These are phyloP conservation scores for Lacerta bilineata DNA, from an alignment of 2,797 vertebrate species.

Conservation along the genomic window DNA sequence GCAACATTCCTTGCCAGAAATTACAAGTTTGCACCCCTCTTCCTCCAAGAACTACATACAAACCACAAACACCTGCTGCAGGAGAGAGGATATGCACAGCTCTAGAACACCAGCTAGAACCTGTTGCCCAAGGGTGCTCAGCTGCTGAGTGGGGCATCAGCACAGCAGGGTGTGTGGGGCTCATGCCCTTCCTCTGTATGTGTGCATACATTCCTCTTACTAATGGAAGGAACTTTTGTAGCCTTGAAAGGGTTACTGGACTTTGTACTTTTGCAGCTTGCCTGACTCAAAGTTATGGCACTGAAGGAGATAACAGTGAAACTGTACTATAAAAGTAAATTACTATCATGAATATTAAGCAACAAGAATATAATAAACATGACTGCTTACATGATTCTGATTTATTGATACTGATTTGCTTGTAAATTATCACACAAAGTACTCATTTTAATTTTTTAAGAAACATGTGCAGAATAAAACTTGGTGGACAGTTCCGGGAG, in stretches of 20 bases:
- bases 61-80: not conserved
- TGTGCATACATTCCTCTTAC: constrained; percentile 26
- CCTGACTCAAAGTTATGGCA: constrained; percentile 77
- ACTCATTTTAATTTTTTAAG: constrained; percentile 77
- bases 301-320: constrained; percentile 80
- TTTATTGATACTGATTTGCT: constrained; percentile 91
- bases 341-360: constrained; percentile 94
- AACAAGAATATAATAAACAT: constrained; percentile 91
- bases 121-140: not conserved
- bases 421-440: constrained; percentile 93
- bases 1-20: not conserved
- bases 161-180: not conserved
- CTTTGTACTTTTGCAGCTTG: constrained; percentile 76
- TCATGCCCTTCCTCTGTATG: not conserved
- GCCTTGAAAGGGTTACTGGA: constrained; percentile 83
- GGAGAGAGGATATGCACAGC: not conserved
- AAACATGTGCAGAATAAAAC: constrained; percentile 81
- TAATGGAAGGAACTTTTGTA: constrained; percentile 64
- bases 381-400: constrained; percentile 93
- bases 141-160: not conserved
- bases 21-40: not conserved
- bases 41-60: not conserved
- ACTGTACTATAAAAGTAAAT: constrained; percentile 88
- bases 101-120: too few relatives aligned
- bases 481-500: constrained; percentile 80